Evolutionary conservation across 2,797 vertebrate genomes (phyloP), one percentile per base, ranked within the genome.

Genomic region (Hozukius guyotensis): DNA sequence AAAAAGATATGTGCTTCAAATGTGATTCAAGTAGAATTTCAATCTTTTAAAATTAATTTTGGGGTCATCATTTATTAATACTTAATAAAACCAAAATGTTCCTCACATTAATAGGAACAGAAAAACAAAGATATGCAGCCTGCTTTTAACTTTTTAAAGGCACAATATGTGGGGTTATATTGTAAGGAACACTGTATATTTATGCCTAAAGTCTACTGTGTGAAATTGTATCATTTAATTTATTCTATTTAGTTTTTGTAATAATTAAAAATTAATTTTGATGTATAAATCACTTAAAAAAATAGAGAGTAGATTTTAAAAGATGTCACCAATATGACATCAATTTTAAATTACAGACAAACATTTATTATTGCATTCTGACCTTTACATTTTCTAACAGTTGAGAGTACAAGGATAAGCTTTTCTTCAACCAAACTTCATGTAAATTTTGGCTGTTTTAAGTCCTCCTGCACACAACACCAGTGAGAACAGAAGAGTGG

Each of bases 401-500:
- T 56, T 46, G 3, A 66, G 2, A 20, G 4, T 46, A 22, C 6
- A 63, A 38, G 0, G 1, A 73, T 11, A 20, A 49, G 12, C 14
- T 69, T 62, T 5, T 46, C 25, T 72, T 60, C 11, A 38, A 49
- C 31, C 59, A 81, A 80, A 86, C 66, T 76, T 1, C 56, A 56
- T 42, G 68, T 4, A 61, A 60, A 24, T 77, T 86, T 70, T 64
- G 38, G 2, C 14, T 81, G 76, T 87, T 84, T 81, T 65, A 9
- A 18, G 49, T 78, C 24, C 31, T 60, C 53, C 36, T 84, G n/a
- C 68, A 68, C 57, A 79, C 72, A 87, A 18, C 80, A 88, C 52
- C 36, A 74, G 25, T 46, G 84, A 78, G 25, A 7, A 11, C 34
- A 89, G 80, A 85, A 60, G 85, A 88, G 73, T 78, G 85, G 82